Conservation (phyloP, 2,113 vertebrate species). For the Dipodomys merriami region DNA sequence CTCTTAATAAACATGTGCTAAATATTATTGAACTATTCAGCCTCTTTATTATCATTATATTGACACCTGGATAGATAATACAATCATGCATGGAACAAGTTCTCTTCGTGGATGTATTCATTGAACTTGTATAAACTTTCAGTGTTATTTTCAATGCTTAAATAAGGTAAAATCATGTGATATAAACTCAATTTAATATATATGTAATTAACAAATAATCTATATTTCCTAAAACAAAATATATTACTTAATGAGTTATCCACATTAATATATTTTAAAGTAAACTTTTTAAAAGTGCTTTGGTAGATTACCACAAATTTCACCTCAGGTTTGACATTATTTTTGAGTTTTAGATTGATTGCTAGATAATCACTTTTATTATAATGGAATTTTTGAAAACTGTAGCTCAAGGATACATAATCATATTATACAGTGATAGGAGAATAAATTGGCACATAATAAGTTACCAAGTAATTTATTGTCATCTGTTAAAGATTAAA, state of each 20-base stretch:
- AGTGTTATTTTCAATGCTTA: not conserved
- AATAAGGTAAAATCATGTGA: not conserved
- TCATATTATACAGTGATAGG: not conserved
- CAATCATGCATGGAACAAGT: not conserved
- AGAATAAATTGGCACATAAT: not conserved
- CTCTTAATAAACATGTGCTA: not conserved
- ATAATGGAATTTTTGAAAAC: not conserved
- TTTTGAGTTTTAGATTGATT: slow-evolving; percentile 12
- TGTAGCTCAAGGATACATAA: not conserved
- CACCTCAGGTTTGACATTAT: not conserved
- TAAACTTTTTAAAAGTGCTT: slow-evolving; percentile 9
- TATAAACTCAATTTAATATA: not conserved
- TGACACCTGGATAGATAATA: not conserved
- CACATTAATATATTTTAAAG: not conserved
- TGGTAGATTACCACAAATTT: not conserved
- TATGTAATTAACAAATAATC: not conserved
- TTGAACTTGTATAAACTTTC: not conserved
- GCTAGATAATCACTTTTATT: not conserved
- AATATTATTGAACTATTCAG: not conserved
- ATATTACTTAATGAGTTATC: not conserved
- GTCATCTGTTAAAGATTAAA: not conserved
- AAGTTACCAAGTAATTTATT: not conserved
- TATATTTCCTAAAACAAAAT: not conserved
- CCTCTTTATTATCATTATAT: not conserved
- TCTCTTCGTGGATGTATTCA: not conserved